These are phyloP conservation scores for Acrocephalus arundinaceus DNA, from an alignment of 2,113 vertebrate genomes.

Conservation along the genomic window DNA sequence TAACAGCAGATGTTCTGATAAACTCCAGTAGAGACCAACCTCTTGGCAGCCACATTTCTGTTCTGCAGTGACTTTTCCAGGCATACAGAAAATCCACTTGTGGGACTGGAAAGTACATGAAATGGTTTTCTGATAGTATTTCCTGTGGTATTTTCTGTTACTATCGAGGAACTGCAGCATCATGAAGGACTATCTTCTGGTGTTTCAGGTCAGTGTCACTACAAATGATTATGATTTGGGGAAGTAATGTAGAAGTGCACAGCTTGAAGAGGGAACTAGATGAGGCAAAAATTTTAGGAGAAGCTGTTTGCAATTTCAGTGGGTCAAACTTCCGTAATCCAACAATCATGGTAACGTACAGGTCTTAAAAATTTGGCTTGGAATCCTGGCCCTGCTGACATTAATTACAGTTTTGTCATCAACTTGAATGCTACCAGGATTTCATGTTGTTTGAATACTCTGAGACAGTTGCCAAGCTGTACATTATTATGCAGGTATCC, in stretches of 20 bases:
- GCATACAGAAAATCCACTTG: not conserved
- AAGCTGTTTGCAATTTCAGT: not conserved
- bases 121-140: not conserved
- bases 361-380: not conserved
- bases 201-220: not conserved
- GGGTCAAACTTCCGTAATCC: not conserved
- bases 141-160: not conserved
- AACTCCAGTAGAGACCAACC: not conserved
- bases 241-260: not conserved
- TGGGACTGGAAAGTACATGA: not conserved
- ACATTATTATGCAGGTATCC: not conserved
- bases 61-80: not conserved
- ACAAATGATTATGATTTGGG: not conserved
- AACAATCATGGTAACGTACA: not conserved
- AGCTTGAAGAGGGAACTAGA: not conserved
- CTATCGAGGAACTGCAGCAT: not conserved
- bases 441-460: not conserved
- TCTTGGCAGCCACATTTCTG: constrained; percentile 14
- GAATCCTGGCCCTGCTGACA: not conserved
- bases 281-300: not conserved
- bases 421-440: not conserved
- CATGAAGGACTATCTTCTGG: not conserved
- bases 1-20: constrained; percentile 18
- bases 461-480: not conserved
- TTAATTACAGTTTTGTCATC: not conserved